Evolutionary conservation across 2,888 invertebrate species (phyloP).

Genomic region (Eugnorisma glareosa): DNA sequence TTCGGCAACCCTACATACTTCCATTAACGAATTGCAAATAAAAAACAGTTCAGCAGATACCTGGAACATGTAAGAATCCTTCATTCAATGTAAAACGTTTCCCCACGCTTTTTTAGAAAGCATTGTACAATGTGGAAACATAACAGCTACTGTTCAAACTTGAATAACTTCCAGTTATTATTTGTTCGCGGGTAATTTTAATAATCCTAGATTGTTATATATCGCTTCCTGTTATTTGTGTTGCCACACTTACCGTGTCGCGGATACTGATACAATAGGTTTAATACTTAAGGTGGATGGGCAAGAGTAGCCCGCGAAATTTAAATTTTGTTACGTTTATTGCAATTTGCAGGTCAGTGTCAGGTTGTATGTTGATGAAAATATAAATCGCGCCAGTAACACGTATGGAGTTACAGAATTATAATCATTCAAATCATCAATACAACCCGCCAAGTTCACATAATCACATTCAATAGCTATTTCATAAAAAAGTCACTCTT

Average conservation of each 20-base stretch:
- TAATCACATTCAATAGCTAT: too few species aligned
- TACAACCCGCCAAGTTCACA: too few species aligned
- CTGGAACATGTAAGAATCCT: slow-evolving; percentile 64
- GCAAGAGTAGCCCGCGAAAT: too few species aligned
- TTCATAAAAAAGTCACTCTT: too few species aligned
- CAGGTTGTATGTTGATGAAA: too few species aligned
- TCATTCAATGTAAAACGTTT: slow-evolving; percentile 69
- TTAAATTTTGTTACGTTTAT: too few species aligned
- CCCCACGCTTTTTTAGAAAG: slow-evolving; percentile 74
- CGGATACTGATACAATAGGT: background rate
- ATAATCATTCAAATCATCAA: too few species aligned
- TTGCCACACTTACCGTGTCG: slow-evolving; percentile 7
- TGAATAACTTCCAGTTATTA: slow-evolving; percentile 62
- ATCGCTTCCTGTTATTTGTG: slow-evolving; percentile 36
- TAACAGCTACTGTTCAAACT: slow-evolving; percentile 64
- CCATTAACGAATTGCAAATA: slow-evolving; percentile 52
- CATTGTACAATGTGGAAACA: slow-evolving; percentile 71
- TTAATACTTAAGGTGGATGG: background rate
- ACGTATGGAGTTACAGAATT: too few species aligned
- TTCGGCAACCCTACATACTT: slow-evolving; percentile 60
- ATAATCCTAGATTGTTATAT: slow-evolving; percentile 27
- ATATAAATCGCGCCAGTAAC: too few species aligned
- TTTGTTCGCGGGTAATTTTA: slow-evolving; percentile 52
- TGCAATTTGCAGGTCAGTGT: too few species aligned
- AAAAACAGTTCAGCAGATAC: slow-evolving; percentile 59